Conservation (phyloP, 2,888 invertebrate species). For the Chromoteleia sp. region DNA sequence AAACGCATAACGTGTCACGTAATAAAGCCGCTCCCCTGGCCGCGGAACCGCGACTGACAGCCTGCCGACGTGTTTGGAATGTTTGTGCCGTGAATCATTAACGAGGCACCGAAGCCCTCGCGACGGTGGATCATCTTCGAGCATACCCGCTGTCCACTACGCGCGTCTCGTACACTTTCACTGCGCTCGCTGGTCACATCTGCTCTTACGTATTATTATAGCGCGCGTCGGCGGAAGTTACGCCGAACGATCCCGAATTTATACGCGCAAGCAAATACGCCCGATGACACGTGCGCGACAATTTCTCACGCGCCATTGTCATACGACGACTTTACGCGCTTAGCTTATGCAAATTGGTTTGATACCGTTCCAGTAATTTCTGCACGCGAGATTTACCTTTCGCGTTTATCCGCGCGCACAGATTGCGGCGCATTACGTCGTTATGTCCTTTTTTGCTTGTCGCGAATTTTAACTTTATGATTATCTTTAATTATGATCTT, state of each 20-base stretch:
- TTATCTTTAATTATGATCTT: slow-evolving; percentile 45
- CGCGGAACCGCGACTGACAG: slow-evolving; percentile 27
- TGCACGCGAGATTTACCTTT: slow-evolving; percentile 1
- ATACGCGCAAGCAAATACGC: slow-evolving; percentile 5
- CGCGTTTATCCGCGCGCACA: slow-evolving; percentile 13
- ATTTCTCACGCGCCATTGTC: slow-evolving; percentile 18
- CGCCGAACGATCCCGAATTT: slow-evolving; percentile 72
- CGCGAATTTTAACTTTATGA: slow-evolving; percentile 24
- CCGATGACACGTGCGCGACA: slow-evolving; percentile 36
- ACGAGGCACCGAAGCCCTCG: slow-evolving; percentile 66
- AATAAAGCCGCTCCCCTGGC: background rate
- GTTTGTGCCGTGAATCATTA: slow-evolving; percentile 70
- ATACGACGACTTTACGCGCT: slow-evolving; percentile 7
- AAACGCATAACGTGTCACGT: background rate
- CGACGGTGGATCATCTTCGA: slow-evolving; percentile 31
- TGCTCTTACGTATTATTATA: slow-evolving; percentile 47
- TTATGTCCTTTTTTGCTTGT: slow-evolving; percentile 9
- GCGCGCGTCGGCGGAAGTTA: slow-evolving; percentile 74
- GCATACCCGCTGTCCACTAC: background rate
- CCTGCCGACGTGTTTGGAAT: slow-evolving; percentile 30
- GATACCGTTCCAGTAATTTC: slow-evolving; percentile 14
- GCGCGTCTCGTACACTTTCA: slow-evolving; percentile 31
- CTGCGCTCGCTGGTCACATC: slow-evolving; percentile 27
- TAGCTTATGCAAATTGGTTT: slow-evolving; percentile 33
- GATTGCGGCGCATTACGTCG: slow-evolving; percentile 4